These are phyloP conservation scores for Puffinus mauretanicus DNA, from an alignment of 2,113 vertebrate species.

Conservation along the genomic window DNA sequence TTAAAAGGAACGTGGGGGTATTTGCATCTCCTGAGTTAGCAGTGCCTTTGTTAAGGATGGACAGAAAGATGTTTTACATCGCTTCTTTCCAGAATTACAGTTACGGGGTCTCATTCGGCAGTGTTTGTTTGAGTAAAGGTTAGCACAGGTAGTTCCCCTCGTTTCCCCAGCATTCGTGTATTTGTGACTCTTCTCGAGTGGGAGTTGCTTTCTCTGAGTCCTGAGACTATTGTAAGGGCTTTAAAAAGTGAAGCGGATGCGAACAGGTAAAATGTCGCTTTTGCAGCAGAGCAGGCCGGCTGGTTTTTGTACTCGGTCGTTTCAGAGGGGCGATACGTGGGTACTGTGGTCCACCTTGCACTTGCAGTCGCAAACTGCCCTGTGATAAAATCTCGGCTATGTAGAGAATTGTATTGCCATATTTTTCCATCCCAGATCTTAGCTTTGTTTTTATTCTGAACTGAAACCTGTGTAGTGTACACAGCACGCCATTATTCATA, in stretches of 20 bases:
- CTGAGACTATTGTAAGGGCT: neutral
- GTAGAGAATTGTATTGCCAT: neutral
- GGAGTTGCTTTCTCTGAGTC: neutral
- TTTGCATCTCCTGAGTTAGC: neutral
- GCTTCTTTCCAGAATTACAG: neutral
- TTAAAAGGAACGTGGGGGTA: neutral
- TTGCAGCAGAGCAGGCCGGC: rapidly evolving
- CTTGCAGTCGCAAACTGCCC: neutral
- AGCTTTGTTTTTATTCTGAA: slow-evolving; percentile 8
- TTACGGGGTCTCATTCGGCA: neutral
- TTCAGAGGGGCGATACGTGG: rapidly evolving
- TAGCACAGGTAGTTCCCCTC: neutral
- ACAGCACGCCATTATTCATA: slow-evolving; percentile 5
- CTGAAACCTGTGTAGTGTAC: slow-evolving; percentile 16
- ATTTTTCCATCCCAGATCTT: neutral
- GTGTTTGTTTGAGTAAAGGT: neutral
- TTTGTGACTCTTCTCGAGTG: neutral
- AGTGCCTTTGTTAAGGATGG: neutral
- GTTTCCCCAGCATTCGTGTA: rapidly evolving
- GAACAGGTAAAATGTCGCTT: neutral
- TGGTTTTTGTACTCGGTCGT: rapidly evolving
- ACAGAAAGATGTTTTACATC: neutral
- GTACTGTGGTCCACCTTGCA: rapidly evolving
- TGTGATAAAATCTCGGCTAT: neutral
- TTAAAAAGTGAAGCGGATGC: neutral